Conservation (phyloP, 2,797 vertebrate species). For the Pipistrellus nathusii region DNA sequence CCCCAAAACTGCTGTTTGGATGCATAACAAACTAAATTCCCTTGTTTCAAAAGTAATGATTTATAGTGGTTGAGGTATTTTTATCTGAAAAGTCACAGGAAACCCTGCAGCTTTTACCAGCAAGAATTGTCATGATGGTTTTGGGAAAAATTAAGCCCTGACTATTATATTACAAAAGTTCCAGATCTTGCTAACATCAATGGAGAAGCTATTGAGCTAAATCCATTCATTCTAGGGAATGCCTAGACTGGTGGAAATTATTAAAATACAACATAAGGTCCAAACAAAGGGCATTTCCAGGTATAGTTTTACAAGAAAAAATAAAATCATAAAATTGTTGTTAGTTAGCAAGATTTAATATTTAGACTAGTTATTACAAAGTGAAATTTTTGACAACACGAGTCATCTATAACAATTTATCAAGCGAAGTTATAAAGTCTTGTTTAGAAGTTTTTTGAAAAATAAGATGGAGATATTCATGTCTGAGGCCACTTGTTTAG, state of each 20-base stretch:
- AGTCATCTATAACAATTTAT: not conserved
- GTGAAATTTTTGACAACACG: not conserved
- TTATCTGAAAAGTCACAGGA: slow-evolving; percentile 44
- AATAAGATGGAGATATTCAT: not conserved
- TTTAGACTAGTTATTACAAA: not conserved
- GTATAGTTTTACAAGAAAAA: slow-evolving; percentile 13
- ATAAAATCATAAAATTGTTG: not conserved
- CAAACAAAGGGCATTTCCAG: not conserved
- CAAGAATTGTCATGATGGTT: not conserved
- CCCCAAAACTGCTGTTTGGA: not conserved
- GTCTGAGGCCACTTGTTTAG: not conserved
- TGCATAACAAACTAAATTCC: slow-evolving; percentile 15
- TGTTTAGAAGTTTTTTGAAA: slow-evolving; percentile 19
- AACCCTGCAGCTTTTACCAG: slow-evolving; percentile 14
- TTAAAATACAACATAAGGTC: not conserved
- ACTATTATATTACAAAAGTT: not conserved
- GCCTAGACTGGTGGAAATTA: too few species aligned
- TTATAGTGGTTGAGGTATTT: slow-evolving; percentile 13
- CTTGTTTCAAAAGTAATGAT: slow-evolving; percentile 18
- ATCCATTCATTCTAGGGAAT: not conserved
- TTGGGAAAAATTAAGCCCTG: not conserved
- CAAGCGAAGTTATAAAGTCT: not conserved
- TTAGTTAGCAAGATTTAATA: not conserved
- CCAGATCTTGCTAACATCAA: not conserved
- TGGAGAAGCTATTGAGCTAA: not conserved